Base-by-base conservation (phyloP, 1,140 invertebrate genomes). In the Centruroides vittatus region DNA sequence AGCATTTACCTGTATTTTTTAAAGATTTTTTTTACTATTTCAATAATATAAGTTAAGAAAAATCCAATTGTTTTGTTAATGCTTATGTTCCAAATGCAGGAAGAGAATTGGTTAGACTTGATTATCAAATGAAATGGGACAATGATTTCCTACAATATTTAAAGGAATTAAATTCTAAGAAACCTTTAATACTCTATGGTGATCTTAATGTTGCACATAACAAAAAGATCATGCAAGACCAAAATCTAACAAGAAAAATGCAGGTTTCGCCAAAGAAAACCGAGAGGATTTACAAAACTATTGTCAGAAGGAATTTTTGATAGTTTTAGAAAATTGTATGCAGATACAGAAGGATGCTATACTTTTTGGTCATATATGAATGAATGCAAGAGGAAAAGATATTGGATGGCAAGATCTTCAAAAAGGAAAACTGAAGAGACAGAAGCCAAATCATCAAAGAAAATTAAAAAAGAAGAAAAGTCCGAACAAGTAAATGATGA, bases 171-270 rank as follows among this genome's bases (percentile, higher is more conserved):
- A 89, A 98, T 76, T 76, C 80, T 60, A 85, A 86, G 56, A 99
- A 99, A 74, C 91, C 94, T 12, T 89, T 98, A 0, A 86, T 99
- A 55, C 80, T 97, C 65, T 91, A 86, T 73, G 95, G 96, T 3
- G 96, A 99, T 75, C 84, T 99, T 79, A 99, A 99, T 78, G 95
- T 98, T 5, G 86, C 94, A 54, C 95, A 99, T 74, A 75, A 85
- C 67, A 89, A 94, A 79, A 97, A 91, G 94, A 98, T 81, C 76
- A 98, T 62, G 83, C 84, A 11, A 98, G 98, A 80, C 94, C 96
- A 4, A 93, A 94, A 74, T 82, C 82, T 0, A 99, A 98, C 73
- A 86, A 81, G 57, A 92, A 86, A 72, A 92, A 85, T 73, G 92
- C 95, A 53, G 96, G 96, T 11, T 99, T 98, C 70, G 98, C 94